Base-by-base conservation (phyloP, 1,140 invertebrate genomes). In the Amphibalanus amphitrite region DNA sequence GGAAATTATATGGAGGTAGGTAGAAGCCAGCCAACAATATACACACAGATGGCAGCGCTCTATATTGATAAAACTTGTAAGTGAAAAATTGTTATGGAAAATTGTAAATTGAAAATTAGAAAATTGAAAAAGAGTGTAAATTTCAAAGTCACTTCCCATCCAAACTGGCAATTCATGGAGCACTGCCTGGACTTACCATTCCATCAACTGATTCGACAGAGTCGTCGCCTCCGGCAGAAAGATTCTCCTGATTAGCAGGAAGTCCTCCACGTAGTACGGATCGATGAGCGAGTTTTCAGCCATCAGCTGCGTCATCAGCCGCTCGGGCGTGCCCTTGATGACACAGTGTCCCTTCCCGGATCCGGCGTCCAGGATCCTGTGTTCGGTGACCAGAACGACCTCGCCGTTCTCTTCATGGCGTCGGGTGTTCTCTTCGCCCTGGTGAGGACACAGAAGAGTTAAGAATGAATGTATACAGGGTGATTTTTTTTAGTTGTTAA, bases 231-330 rank as follows among this genome's bases (percentile, higher is more conserved):
- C 89, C 38, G 89, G 85, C 72, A 98, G 91, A 79, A 99, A 99
- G 10, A 93, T 97, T 75, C 97, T 84, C 81, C 98, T 95, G 17
- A 96, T 98, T n/a, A 99, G 84, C 29, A 99, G 84, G 78, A 98
- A 98, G 81, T 99, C 97, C 82, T 99, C 95, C 26, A 98, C 91
- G 82, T 97, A 99, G 17, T 92, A 97, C 10, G 94, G 93, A 82
- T 99, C 97, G 28, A 91, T 90, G 74, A 89, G 84, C 47, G 91
- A 91, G 81, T 94, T 92, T 79, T 97, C 95, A 82, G 97, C 92
- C 30, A 99, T 89, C 28, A 99, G 82, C 79, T 98, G 95, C 71
- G 89, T 82, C 86, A 98, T 92, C 47, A 99, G 82, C 69, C 90
- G 86, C 75, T 97, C 93, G 0, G 92, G 84, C 59, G 94, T 95